Percentiles rank a stretch among this genome's conserved stretches.
phyloP scores from a whole-genome alignment of 2,797 vertebrate species.

The Carapus acus region DNA sequence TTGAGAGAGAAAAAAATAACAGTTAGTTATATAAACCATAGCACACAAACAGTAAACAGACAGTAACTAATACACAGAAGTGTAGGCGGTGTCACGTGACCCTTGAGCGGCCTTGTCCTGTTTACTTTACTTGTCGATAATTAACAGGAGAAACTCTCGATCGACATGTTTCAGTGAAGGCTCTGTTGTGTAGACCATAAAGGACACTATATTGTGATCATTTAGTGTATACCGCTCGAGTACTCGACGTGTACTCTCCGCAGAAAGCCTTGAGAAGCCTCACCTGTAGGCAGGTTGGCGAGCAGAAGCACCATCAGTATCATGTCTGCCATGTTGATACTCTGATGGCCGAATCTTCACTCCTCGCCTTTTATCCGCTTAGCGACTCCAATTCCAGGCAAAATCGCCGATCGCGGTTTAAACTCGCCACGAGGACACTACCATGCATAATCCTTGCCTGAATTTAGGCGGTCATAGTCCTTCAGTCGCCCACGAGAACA shows the following conservation, averaged over 20 bases:
- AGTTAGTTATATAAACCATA: too few relatives aligned
- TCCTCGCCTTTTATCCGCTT: neutral
- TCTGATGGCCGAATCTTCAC: neutral
- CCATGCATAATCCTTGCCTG: slow-evolving; percentile 21
- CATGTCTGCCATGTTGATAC: slow-evolving; percentile 46
- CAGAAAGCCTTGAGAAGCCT: slow-evolving; percentile 13
- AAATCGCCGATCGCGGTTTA: slow-evolving; percentile 3
- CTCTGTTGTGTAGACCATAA: too few relatives aligned
- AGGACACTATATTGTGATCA: too few relatives aligned
- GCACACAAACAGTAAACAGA: too few relatives aligned
- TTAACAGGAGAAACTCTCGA: slow-evolving; percentile 43
- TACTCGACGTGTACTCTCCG: too few relatives aligned
- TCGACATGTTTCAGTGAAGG: too few relatives aligned
- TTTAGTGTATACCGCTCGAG: neutral
- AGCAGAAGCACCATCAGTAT: slow-evolving; percentile 58
- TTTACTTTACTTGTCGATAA: slow-evolving; percentile 64
- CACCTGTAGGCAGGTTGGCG: slow-evolving; percentile 62
- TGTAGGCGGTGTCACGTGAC: slow-evolving; percentile 60
- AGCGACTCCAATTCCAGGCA: slow-evolving; percentile 15
- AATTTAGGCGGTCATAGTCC: neutral
- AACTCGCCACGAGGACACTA: neutral
- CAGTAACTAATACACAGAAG: neutral
- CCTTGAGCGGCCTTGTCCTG: slow-evolving; percentile 36
- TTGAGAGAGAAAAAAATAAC: too few relatives aligned
- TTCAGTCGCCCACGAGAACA: neutral